phyloP scores from a whole-genome alignment of 1,140 invertebrate species.

The Drosophila busckii region DNA sequence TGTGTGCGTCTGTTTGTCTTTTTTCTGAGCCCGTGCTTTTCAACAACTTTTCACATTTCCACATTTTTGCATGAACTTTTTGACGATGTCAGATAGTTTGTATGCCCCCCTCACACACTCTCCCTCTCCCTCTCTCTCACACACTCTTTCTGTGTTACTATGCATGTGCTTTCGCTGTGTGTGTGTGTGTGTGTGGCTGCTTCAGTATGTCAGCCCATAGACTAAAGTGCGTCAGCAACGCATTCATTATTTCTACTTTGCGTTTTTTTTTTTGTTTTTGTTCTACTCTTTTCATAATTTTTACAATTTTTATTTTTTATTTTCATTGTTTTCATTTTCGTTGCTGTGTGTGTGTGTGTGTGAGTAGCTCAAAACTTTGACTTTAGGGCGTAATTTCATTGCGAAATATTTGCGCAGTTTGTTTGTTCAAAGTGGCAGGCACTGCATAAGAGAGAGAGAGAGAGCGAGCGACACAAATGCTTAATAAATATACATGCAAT shows the following conservation, averaged over 20 bases:
- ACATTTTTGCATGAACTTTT: constrained; percentile 76
- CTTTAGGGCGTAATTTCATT: constrained; percentile 73
- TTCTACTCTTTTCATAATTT: background rate
- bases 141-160: constrained; percentile 16
- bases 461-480: constrained; percentile 32
- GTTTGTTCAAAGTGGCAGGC: constrained; percentile 31
- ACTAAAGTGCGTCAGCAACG: constrained; percentile 53
- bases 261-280: constrained; percentile 5
- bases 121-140: constrained; percentile 4
- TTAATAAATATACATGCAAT: constrained; percentile 59
- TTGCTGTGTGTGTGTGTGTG: constrained; percentile 13
- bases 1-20: constrained; percentile 2
- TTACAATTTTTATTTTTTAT: constrained; percentile 5
- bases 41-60: constrained; percentile 73
- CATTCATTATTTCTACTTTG: constrained; percentile 61
- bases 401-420: constrained; percentile 63
- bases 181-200: constrained; percentile 16
- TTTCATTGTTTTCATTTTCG: constrained; percentile 31
- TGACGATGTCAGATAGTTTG: constrained; percentile 72
- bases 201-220: constrained; percentile 39
- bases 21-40: constrained; percentile 45
- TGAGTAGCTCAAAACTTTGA: constrained; percentile 53
- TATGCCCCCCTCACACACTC: constrained; percentile 47
- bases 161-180: background rate
- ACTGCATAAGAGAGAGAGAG: background rate